Percentiles rank a stretch among this genome's conserved stretches.
Evolutionary conservation across 2,888 invertebrate species (phyloP).

Genomic region (Hypercompe scribonia): DNA sequence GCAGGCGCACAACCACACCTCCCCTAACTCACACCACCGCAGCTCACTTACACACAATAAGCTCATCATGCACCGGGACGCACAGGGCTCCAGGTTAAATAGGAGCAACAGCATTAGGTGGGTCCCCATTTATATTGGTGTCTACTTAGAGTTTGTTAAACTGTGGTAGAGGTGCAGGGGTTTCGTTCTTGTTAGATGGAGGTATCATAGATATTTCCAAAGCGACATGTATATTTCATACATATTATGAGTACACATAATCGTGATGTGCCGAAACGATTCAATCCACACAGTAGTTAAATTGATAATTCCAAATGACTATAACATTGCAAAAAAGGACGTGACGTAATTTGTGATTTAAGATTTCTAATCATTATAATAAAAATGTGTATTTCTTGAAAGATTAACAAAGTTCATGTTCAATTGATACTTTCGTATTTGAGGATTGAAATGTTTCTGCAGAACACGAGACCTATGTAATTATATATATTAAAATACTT

Average conservation of each 20-base stretch:
- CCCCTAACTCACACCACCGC: conserved; percentile 89
- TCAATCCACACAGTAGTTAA: background rate
- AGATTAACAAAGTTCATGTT: background rate
- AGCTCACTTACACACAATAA: conserved; percentile 89
- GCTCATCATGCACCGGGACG: conserved; percentile 87
- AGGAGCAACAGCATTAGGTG: conserved; percentile 97
- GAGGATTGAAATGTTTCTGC: background rate
- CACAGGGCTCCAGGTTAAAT: conserved; percentile 90
- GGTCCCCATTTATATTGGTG: conserved; percentile 58
- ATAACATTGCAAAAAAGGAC: no score
- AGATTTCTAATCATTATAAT: background rate
- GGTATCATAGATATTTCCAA: conserved; percentile 1
- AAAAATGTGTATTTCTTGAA: background rate
- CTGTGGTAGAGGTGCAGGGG: conserved; percentile 12
- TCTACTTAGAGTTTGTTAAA: conserved; percentile 18
- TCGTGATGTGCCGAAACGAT: background rate
- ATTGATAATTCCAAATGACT: no score
- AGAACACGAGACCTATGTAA: background rate
- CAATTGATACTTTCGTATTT: background rate
- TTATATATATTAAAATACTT: background rate
- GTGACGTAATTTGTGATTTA: background rate
- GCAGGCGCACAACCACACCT: conserved; percentile 90
- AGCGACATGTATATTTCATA: background rate
- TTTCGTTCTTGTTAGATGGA: conserved; percentile 3
- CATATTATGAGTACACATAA: background rate